Evolutionary conservation across 2,113 vertebrate genomes (phyloP), one percentile per base, ranked within the genome.

Genomic region (Callopanchax toddi): DNA sequence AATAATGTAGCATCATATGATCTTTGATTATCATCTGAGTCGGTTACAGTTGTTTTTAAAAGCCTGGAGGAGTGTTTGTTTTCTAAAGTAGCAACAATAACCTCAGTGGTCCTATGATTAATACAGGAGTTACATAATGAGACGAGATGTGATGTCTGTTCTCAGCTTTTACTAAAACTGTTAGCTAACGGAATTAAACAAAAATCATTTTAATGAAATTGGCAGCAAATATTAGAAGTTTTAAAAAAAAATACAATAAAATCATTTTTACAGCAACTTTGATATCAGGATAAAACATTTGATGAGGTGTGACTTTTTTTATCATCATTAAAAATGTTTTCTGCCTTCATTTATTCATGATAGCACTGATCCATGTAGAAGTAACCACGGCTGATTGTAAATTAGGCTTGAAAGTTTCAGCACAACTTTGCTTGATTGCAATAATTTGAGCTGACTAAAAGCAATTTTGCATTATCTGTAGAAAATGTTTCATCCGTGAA

Each of bases 91-190:
- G 29, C 20, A 17, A 36, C 23, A 71, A 32, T 42, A 57, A 37
- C 39, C 51, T 78, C 12, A 37, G 62, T 59, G 16, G 42, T 22
- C 50, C 58, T 12, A 54, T 72, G 29, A 77, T 60, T 68, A 74
- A 68, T 22, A 48, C 23, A 5, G 15, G 22, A 21, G 58, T 61
- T 80, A 20, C 54, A 60, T 75, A 71, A 77, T 9, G 17, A 20
- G 50, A 56, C 36, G 20, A 44, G 60, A 15, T 56, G 53, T 70
- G 67, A 72, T 36, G 11, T 17, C 5, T 61, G 57, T 43, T 71
- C 22, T 49, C 57, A 63, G 21, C 32, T 65, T 13, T 44, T 43
- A 56, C 25, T 32, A 43, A 52, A 48, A 40, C 25, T 53, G 26
- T 36, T 60, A 22, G 46, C 22, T 21, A 12, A 26, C 26, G 16